A percentile compares a stretch with the other conserved stretches of the same genome.
Evolutionary conservation across 2,888 invertebrate species (phyloP).

Genomic region (Leuctra nigra): DNA sequence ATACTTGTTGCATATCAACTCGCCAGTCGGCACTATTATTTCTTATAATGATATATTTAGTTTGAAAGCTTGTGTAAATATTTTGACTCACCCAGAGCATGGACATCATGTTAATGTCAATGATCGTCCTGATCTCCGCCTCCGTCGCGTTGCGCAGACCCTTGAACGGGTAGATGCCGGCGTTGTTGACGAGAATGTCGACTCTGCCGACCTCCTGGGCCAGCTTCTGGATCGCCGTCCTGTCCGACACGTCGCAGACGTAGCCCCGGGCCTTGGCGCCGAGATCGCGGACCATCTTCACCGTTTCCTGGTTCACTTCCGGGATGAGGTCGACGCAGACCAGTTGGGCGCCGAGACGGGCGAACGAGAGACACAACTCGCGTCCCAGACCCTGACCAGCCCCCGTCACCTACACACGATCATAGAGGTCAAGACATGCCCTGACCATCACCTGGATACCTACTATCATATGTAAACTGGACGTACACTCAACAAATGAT

Average conservation of each 20-base stretch:
- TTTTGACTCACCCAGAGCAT: conserved; percentile 24
- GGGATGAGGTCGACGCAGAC: conserved; percentile 18
- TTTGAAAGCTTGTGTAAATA: too few relatives aligned
- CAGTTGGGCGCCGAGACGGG: conserved; percentile 11
- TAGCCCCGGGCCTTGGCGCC: conserved; percentile 16
- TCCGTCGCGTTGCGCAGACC: conserved; percentile 1
- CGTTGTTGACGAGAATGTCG: conserved; percentile 24
- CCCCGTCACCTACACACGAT: conserved; percentile 24
- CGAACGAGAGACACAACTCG: conserved; percentile 16
- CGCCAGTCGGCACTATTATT: conserved; percentile 18
- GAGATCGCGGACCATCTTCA: neutral
- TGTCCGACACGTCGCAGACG: conserved; percentile 22
- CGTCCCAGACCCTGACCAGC: conserved; percentile 22
- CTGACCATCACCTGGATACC: too few relatives aligned
- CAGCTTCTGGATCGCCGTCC: conserved; percentile 1
- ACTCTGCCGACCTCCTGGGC: conserved; percentile 15
- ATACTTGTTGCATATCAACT: conserved; percentile 17
- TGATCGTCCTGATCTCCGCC: neutral
- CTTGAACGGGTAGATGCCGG: conserved; percentile 15
- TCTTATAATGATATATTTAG: too few relatives aligned
- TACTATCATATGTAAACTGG: too few relatives aligned
- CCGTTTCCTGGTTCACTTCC: conserved; percentile 11
- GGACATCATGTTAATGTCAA: conserved; percentile 19
- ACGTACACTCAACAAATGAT: too few relatives aligned
- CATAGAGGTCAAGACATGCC: too few relatives aligned